A percentile compares a stretch with the other conserved stretches of the same genome.
phyloP scores from a whole-genome alignment of 2,888 invertebrate genomes.

The Agrotis ipsilon region DNA sequence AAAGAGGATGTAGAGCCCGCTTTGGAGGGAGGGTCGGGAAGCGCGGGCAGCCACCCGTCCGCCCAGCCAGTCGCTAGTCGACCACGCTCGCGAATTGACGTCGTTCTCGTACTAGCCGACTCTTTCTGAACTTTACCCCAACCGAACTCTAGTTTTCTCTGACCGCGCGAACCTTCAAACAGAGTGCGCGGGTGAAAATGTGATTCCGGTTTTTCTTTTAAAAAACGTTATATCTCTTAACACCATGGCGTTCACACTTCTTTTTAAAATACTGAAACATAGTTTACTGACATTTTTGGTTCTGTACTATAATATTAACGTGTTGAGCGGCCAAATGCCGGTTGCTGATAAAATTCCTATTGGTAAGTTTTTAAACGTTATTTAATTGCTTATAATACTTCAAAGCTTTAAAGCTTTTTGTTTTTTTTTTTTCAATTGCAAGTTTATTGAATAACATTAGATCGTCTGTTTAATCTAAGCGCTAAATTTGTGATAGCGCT shows the following conservation, averaged over 20 bases:
- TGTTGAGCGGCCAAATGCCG: conserved; percentile 66
- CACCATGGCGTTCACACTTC: conserved; percentile 72
- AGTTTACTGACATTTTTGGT: conserved; percentile 71
- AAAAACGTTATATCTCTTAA: conserved; percentile 39
- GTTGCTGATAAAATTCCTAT: conserved; percentile 75
- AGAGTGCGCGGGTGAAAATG: conserved; percentile 68
- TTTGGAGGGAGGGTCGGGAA: conserved; percentile 74
- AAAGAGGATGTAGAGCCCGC: conserved; percentile 74
- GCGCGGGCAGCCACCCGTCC: conserved; percentile 70
- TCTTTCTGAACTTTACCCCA: conserved; percentile 66
- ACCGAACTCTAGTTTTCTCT: conserved; percentile 52
- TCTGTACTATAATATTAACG: conserved; percentile 71
- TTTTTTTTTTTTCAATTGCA: not conserved
- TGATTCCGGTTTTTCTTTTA: conserved; percentile 56
- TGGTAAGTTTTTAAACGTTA: conserved; percentile 52
- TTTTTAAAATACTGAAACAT: conserved; percentile 73
- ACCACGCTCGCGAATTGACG: conserved; percentile 70
- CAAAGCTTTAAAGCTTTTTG: too few species aligned
- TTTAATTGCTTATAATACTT: not conserved
- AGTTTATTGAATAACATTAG: not conserved
- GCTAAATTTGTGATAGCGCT: not conserved
- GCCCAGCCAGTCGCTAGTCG: conserved; percentile 78
- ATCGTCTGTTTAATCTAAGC: not conserved
- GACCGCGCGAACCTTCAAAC: conserved; percentile 57
- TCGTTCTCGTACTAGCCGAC: conserved; percentile 46